Evolutionary conservation across 2,888 invertebrate species (phyloP), one percentile per base, ranked within the genome.

Genomic region (Drosophila kuntzei): DNA sequence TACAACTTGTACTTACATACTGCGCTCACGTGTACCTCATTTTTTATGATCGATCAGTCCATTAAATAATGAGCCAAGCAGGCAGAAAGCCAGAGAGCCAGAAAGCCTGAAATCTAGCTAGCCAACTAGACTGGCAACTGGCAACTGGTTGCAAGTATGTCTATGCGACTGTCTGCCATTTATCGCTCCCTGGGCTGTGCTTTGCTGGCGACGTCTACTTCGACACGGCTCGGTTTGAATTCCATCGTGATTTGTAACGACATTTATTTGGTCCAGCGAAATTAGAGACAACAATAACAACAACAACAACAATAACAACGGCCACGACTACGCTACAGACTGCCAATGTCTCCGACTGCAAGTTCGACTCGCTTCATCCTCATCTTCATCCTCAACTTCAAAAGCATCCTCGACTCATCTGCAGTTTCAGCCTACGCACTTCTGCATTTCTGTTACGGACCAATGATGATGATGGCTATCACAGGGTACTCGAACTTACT

Each of bases 21-120:
- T 75, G 50, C 51, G 64, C 78, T 87, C 80, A 74, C 86, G 75
- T 84, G 86, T 84, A 89, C 81, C 89, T 87, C 83, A 89, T 87
- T 90, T 90, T 90, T 90, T 90, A 90, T 90, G 90, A 90, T 90
- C 90, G 90, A 90, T 90, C 90, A 90, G 91, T 90, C 88, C 89
- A 90, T 90, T 90, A 90, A 90, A 86, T 87, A 87, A 89, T 87
- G 87, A 87, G 79, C 73, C 65, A 76, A 65, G 51, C 85, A 65
- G 58, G 36, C 53, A 57, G 41, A 34, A 58, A 67, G 60, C 25
- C 69, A 44, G 20, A 12, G 61, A 46, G 37, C 4, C 63, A 55
- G 51, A 44, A 37, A 32, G 32, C 25, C 27, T 36, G 37, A 32
- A 32, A 47, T 25, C 25, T 36, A 53, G 25, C 61, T 36, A 29